Conservation (phyloP, 2,888 invertebrate species). For the Erpobdella octoculata region DNA sequence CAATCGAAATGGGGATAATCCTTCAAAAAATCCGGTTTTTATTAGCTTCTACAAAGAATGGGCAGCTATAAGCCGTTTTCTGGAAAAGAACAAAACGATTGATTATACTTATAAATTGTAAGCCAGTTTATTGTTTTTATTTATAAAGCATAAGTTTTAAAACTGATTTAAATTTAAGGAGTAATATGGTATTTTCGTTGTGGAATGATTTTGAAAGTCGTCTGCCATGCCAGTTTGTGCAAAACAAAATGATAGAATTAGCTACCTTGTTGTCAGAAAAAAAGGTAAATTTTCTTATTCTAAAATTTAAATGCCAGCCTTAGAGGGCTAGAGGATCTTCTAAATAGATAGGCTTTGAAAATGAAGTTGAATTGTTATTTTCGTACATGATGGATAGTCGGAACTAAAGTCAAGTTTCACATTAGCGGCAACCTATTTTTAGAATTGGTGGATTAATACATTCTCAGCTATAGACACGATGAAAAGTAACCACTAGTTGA, state of each 20-base stretch:
- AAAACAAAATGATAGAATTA: constrained; percentile 3
- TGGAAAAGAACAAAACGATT: background rate
- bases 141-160: background rate
- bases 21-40: constrained; percentile 13
- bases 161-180: background rate
- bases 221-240: background rate
- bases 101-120: constrained; percentile 1
- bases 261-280: background rate
- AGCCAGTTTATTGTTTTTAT: background rate
- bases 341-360: too few relatives aligned
- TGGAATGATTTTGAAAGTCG: constrained; percentile 21
- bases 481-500: too few relatives aligned
- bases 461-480: too few relatives aligned
- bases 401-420: too few relatives aligned
- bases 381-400: too few relatives aligned
- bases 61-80: background rate
- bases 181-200: background rate
- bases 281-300: constrained; percentile 2
- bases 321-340: too few relatives aligned
- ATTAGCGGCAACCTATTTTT: too few relatives aligned
- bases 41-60: constrained; percentile 7
- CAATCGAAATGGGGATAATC: background rate
- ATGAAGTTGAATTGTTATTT: too few relatives aligned
- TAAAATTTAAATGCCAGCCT: too few relatives aligned
- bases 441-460: too few relatives aligned